Percentiles rank a stretch among this genome's conserved stretches.
Evolutionary conservation across 2,113 vertebrate genomes (phyloP).

Genomic region (Turnix velox): DNA sequence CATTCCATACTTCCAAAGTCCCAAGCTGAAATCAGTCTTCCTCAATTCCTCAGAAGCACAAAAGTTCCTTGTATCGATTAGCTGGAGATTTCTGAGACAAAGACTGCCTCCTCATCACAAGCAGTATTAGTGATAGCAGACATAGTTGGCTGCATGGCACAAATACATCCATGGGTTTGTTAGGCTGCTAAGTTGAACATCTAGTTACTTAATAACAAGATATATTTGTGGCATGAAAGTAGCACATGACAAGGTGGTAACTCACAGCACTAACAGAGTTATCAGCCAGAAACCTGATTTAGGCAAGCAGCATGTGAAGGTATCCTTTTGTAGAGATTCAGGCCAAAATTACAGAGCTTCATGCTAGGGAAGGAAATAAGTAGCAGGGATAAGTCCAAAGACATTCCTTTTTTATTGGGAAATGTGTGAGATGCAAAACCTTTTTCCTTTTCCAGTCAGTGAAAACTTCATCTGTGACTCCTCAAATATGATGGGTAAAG

Average conservation of each 20-base stretch:
- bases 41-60: background rate
- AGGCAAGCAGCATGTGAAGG: rapidly evolving
- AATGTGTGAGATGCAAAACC: background rate
- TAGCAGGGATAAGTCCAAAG: background rate
- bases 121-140: background rate
- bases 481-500: no score
- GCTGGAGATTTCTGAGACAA: background rate
- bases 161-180: background rate
- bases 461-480: no score
- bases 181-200: background rate
- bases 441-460: no score
- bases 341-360: background rate
- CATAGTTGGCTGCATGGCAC: rapidly evolving
- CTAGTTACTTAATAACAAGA: background rate
- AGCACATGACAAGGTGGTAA: background rate
- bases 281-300: background rate
- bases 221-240: background rate
- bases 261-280: background rate
- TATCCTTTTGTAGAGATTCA: background rate
- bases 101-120: background rate
- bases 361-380: background rate
- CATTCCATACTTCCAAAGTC: background rate
- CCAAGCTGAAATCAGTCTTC: background rate
- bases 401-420: background rate
- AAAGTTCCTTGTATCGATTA: background rate